These are phyloP conservation scores for Antheraea yamamai DNA, from an alignment of 2,888 invertebrate genomes.

Conservation along the genomic window DNA sequence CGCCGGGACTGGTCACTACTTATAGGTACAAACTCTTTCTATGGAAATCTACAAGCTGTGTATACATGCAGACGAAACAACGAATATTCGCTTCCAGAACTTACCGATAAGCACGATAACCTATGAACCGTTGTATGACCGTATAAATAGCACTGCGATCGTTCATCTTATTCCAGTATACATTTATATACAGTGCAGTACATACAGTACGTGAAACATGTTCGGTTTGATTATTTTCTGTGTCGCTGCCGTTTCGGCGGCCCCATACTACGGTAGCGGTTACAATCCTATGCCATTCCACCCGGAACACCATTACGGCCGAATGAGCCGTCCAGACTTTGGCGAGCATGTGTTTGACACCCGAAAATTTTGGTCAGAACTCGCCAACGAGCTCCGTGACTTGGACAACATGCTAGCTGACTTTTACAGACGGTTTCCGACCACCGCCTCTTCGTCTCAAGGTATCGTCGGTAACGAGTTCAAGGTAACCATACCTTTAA, in stretches of 20 bases:
- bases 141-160: slow-evolving; percentile 41
- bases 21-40: slow-evolving; percentile 20
- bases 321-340: slow-evolving; percentile 30
- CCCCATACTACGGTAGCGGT: slow-evolving; percentile 42
- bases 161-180: slow-evolving; percentile 6
- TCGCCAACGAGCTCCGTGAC: slow-evolving; percentile 50
- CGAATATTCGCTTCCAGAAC: slow-evolving; percentile 42
- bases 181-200: too few species aligned
- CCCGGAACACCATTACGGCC: not conserved
- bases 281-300: slow-evolving; percentile 28
- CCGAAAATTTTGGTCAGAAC: slow-evolving; percentile 53
- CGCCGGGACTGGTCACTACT: too few species aligned
- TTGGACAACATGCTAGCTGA: slow-evolving; percentile 53
- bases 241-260: slow-evolving; percentile 53
- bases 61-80: slow-evolving; percentile 6
- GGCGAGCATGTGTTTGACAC: slow-evolving; percentile 57
- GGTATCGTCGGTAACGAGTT: slow-evolving; percentile 56
- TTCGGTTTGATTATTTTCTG: slow-evolving; percentile 46
- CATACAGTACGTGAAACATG: slow-evolving; percentile 44
- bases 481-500: slow-evolving; percentile 51
- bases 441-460: slow-evolving; percentile 36
- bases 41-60: slow-evolving; percentile 30
- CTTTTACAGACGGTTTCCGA: slow-evolving; percentile 52
- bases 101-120: slow-evolving; percentile 52
- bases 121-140: slow-evolving; percentile 44